Evolutionary conservation across 2,797 vertebrate species (phyloP).

Genomic region (Sarcophilus harrisii): DNA sequence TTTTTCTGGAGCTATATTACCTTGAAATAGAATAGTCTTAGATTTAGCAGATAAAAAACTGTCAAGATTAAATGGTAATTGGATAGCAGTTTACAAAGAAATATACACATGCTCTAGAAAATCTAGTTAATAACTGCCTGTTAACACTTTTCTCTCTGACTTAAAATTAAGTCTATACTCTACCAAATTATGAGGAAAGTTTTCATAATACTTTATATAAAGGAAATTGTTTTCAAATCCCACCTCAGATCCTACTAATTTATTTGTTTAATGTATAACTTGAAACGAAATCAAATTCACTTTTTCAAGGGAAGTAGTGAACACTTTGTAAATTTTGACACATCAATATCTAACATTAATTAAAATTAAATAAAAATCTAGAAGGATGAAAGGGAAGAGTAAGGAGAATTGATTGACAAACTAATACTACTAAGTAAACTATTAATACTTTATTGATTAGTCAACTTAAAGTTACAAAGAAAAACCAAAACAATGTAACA

Average conservation of each 20-base stretch:
- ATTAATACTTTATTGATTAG: not conserved
- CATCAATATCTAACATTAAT: not conserved
- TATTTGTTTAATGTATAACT: not conserved
- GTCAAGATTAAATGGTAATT: constrained; percentile 36
- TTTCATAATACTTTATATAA: not conserved
- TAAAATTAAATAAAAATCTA: not conserved
- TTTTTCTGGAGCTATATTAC: not conserved
- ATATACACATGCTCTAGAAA: not conserved
- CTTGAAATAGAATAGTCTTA: constrained; percentile 22
- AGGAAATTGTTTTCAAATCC: not conserved
- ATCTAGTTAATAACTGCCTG: not conserved
- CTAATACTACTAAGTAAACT: not conserved
- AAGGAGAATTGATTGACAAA: not conserved
- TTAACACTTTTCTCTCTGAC: not conserved
- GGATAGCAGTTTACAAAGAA: constrained; percentile 39
- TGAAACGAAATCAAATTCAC: not conserved
- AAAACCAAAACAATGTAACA: not conserved
- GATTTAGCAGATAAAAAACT: constrained; percentile 51
- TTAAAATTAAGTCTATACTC: not conserved
- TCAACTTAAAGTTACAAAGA: not conserved
- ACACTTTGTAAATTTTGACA: not conserved
- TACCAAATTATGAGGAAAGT: not conserved
- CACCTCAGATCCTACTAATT: not conserved
- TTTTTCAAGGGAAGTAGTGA: not conserved
- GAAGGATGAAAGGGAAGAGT: not conserved